A percentile compares a stretch with the other conserved stretches of the same genome.
phyloP scores from a whole-genome alignment of 1,140 invertebrate genomes.

The Papilio xuthus region DNA sequence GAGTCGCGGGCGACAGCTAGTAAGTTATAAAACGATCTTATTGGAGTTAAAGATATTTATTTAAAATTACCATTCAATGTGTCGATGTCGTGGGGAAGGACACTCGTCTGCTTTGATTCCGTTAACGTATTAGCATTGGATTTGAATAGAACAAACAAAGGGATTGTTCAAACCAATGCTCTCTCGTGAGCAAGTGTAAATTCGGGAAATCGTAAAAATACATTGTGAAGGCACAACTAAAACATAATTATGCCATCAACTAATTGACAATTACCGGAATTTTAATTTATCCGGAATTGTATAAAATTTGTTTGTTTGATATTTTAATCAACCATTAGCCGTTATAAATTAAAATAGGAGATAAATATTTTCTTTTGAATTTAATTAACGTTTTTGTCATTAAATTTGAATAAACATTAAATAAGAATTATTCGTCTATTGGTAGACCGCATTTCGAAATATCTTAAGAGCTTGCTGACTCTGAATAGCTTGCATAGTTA shows the following conservation, averaged over 20 bases:
- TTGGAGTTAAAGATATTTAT: slow-evolving; percentile 40
- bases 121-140: slow-evolving; percentile 79
- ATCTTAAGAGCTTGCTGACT: slow-evolving; percentile 4
- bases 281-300: no score
- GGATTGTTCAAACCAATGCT: slow-evolving; percentile 76
- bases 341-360: no score
- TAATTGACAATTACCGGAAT: not conserved
- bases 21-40: not conserved
- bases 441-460: not conserved
- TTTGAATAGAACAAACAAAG: slow-evolving; percentile 81
- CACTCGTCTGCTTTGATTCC: slow-evolving; percentile 76
- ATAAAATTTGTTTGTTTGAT: no score
- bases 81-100: slow-evolving; percentile 67
- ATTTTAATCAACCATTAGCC: no score
- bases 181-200: slow-evolving; percentile 80
- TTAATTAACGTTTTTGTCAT: no score
- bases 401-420: no score
- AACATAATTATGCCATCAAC: slow-evolving; percentile 28
- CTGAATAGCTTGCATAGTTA: slow-evolving; percentile 49
- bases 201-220: slow-evolving; percentile 77
- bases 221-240: slow-evolving; percentile 53
- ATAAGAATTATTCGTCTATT: not conserved
- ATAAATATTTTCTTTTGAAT: no score
- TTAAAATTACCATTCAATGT: slow-evolving; percentile 66
- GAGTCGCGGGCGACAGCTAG: no score